Base-by-base conservation (phyloP, 1,140 invertebrate genomes). In the Trichonephila clavipes region DNA sequence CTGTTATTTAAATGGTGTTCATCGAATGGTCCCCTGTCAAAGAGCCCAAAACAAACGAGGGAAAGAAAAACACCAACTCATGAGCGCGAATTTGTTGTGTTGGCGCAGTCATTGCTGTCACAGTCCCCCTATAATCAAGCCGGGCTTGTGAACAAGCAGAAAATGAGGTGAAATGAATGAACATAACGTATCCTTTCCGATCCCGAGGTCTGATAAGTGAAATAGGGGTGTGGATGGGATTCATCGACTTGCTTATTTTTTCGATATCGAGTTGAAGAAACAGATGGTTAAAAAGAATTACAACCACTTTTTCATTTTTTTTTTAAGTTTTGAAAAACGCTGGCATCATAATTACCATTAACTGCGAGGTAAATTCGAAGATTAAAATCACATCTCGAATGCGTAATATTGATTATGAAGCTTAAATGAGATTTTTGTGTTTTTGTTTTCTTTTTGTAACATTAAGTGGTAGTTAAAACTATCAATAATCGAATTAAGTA, bases 1-100 rank as follows among this genome's bases (percentile, higher is more conserved):
- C 85, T 64, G 85, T 87, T 87, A 87, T 87, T 87, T 87, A 87
- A 87, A 87, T 87, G 18, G 85, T 62, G n/a, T 19, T 28, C 28
- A 44, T 87, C 85, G 85, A 87, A 62, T 87, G 58, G 85, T 87
- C 24, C n/a, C 85, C 62, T 28, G 62, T 59, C 58, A 77, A 61
- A 40, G 28, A 21, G n/a, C 58, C 61, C 59, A 61, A 87, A 87
- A 87, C 61, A 87, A 87, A 87, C 59, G 85, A 24, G 85, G 24
- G 0, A 64, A 61, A 61, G 85, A 21, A 62, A 61, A 61, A 61
- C 34, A 64, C 24, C 24, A 87, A 28, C 34, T 61, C 85, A 87
- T 61, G 59, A 64, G 61, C 59, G 59, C 18, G 19, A 61, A 87
- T 87, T 87, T 62, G 58, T 61, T 87, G 59, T 61, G n/a, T 40